A percentile compares a stretch with the other conserved stretches of the same genome.
Evolutionary conservation across 2,113 vertebrate genomes (phyloP).

Genomic region (Delphinapterus leucas): DNA sequence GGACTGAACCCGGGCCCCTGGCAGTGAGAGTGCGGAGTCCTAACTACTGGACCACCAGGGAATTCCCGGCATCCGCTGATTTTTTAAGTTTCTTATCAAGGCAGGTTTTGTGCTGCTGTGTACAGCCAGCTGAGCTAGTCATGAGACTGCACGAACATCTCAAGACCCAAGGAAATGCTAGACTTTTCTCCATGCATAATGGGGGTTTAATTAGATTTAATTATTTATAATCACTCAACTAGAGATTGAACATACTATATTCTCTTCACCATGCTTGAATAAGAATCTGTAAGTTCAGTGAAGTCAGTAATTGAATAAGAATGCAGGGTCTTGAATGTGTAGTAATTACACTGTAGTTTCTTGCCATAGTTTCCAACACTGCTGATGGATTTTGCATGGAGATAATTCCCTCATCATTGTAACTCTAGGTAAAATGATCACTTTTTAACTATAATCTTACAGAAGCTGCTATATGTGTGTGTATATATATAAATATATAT

Average conservation of each 20-base stretch:
- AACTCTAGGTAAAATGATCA: not conserved
- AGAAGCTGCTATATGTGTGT: not conserved
- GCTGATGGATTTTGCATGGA: not conserved
- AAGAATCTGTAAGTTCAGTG: slow-evolving; percentile 36
- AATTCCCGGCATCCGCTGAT: not conserved
- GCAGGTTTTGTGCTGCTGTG: not conserved
- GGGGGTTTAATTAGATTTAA: slow-evolving; percentile 48
- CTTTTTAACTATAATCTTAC: not conserved
- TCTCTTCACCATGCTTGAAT: slow-evolving; percentile 8
- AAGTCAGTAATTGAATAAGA: slow-evolving; percentile 28
- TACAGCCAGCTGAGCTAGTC: not conserved
- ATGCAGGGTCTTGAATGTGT: not conserved
- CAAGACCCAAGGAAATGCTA: not conserved
- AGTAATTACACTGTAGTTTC: not conserved
- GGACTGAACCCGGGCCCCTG: not conserved
- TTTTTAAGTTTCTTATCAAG: not conserved
- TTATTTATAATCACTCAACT: slow-evolving; percentile 49
- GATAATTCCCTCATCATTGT: not conserved
- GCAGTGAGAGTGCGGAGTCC: not conserved
- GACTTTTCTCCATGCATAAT: slow-evolving; percentile 10
- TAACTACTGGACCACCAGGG: not conserved
- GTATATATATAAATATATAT: too few relatives aligned
- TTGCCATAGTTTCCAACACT: not conserved
- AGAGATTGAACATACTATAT: slow-evolving; percentile 13
- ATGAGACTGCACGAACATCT: not conserved